Conservation (phyloP, 2,113 vertebrate genomes). For the Paraplagusia blochii region DNA sequence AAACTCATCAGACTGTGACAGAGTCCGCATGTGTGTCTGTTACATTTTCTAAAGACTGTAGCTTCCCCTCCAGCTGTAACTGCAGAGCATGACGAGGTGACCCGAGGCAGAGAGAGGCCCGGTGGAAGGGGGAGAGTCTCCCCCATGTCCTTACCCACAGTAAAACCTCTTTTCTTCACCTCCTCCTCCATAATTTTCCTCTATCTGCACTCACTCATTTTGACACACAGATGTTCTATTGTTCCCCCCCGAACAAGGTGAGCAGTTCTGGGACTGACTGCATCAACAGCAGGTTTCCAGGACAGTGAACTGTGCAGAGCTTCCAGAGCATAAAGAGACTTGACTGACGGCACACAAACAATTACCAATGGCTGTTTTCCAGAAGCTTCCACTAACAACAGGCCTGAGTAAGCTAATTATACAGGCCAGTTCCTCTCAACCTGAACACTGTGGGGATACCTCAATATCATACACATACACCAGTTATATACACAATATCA, state of each 20-base stretch:
- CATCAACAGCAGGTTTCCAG: constrained; percentile 55
- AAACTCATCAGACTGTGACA: constrained; percentile 18
- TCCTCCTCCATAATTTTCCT: constrained; percentile 23
- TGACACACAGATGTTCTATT: constrained; percentile 67
- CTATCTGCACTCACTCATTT: constrained; percentile 38
- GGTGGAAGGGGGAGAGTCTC: constrained; percentile 10
- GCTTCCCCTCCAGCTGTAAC: constrained; percentile 18
- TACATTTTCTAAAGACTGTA: neutral
- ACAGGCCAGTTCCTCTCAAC: constrained; percentile 54
- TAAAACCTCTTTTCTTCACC: constrained; percentile 12
- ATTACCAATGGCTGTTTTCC: constrained; percentile 63
- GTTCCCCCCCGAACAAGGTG: constrained; percentile 58
- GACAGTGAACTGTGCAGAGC: constrained; percentile 34
- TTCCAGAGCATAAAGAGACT: constrained; percentile 42
- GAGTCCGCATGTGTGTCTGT: constrained; percentile 5
- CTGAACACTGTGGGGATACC: constrained; percentile 49
- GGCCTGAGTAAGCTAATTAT: constrained; percentile 63
- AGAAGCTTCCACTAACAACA: constrained; percentile 60
- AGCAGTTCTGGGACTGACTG: constrained; percentile 31
- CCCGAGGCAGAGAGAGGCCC: constrained; percentile 32
- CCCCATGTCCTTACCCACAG: neutral
- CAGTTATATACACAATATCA: too few relatives aligned
- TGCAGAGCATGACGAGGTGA: constrained; percentile 21
- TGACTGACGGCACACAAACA: constrained; percentile 72
- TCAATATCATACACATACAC: constrained; percentile 33